phyloP scores from a whole-genome alignment of 2,113 vertebrate genomes.

The Misgurnus anguillicaudatus region DNA sequence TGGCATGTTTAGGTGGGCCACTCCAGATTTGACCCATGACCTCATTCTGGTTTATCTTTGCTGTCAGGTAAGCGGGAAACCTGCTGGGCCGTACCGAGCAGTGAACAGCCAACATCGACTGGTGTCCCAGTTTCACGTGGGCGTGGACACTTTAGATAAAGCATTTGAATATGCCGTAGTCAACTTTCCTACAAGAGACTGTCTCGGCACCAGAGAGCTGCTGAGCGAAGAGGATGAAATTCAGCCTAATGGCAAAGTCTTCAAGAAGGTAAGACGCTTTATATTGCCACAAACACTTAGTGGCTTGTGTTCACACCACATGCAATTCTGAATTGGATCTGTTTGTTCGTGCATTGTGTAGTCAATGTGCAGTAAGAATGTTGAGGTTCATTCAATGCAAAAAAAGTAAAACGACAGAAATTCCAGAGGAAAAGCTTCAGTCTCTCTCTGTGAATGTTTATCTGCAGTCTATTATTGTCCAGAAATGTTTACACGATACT shows the following conservation, averaged over 20 bases:
- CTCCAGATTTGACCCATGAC: neutral
- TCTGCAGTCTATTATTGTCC: slow-evolving; percentile 9
- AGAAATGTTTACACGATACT: slow-evolving; percentile 29
- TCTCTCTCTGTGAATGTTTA: slow-evolving; percentile 4
- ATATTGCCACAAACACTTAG: neutral
- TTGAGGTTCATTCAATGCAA: no score
- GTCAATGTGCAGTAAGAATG: no score
- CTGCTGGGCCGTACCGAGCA: slow-evolving; percentile 84
- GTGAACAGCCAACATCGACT: slow-evolving; percentile 81
- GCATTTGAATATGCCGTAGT: slow-evolving; percentile 85
- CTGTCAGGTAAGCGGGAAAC: slow-evolving; percentile 67
- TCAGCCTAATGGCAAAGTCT: slow-evolving; percentile 93
- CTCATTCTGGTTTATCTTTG: neutral
- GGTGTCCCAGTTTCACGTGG: slow-evolving; percentile 81
- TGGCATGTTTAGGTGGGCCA: no score
- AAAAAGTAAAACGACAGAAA: no score
- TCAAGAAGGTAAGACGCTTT: slow-evolving; percentile 87
- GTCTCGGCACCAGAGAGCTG: slow-evolving; percentile 91
- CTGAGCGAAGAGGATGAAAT: slow-evolving; percentile 96
- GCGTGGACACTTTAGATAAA: slow-evolving; percentile 90
- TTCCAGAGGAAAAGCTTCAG: neutral
- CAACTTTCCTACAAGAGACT: slow-evolving; percentile 83
- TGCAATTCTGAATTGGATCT: no score
- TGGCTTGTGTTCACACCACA: no score
- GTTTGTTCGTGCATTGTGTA: no score